phyloP scores from a whole-genome alignment of 2,888 invertebrate species.

The Drosophila prostipennis region DNA sequence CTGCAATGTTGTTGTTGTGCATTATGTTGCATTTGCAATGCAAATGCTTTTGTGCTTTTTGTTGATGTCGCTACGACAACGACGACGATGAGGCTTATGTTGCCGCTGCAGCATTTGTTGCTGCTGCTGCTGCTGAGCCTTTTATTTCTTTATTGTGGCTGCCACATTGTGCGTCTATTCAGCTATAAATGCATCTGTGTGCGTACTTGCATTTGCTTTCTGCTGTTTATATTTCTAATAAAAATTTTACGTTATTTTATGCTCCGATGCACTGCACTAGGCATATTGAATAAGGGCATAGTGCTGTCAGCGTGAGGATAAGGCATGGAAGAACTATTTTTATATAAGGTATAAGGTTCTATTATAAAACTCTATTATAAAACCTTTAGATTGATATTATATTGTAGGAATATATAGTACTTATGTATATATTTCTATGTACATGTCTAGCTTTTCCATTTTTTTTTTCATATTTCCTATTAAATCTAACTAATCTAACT shows the following conservation, averaged over 20 bases:
- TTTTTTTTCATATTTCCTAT: too few species aligned
- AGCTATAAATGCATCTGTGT: conserved; percentile 15
- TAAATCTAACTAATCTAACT: too few species aligned
- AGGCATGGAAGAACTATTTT: too few species aligned
- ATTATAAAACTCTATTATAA: too few species aligned
- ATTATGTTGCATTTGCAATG: conserved; percentile 74
- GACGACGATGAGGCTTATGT: conserved; percentile 61
- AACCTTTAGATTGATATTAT: too few species aligned
- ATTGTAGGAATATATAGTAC: too few species aligned
- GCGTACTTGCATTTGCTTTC: conserved; percentile 31
- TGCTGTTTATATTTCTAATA: conserved; percentile 78
- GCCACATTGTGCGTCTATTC: conserved; percentile 54
- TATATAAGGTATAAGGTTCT: too few species aligned
- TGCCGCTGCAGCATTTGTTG: conserved; percentile 17
- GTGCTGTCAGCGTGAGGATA: conserved; percentile 18
- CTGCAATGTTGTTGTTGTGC: conserved; percentile 51
- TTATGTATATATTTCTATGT: too few species aligned
- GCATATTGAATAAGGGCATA: conserved; percentile 19
- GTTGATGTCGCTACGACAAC: conserved; percentile 58
- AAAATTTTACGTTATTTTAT: conserved; percentile 74
- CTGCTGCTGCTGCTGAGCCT: conserved; percentile 54
- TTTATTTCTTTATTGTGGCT: conserved; percentile 75
- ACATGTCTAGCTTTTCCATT: too few species aligned
- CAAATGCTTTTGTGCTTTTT: conserved; percentile 74
- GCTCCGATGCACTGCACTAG: conserved; percentile 62